phyloP scores from a whole-genome alignment of 1,140 invertebrate genomes.

The Sarcophaga peregrina region DNA sequence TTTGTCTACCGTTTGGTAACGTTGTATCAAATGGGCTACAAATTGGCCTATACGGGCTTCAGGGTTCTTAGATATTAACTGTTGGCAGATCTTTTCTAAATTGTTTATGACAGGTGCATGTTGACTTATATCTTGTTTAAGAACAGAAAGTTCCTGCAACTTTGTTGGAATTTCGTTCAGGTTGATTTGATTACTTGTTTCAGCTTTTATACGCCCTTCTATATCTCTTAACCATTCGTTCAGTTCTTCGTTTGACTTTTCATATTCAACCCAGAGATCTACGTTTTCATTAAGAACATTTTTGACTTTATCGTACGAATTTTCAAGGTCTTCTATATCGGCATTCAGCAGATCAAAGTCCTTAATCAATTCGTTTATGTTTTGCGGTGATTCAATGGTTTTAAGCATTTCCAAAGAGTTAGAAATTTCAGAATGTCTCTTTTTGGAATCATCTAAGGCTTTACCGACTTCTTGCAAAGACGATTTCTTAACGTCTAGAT shows the following conservation, averaged over 20 bases:
- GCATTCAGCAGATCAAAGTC: slow-evolving; percentile 75
- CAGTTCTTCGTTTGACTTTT: slow-evolving; percentile 79
- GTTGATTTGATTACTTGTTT: slow-evolving; percentile 78
- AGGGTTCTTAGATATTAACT: slow-evolving; percentile 80
- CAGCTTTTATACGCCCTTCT: slow-evolving; percentile 81
- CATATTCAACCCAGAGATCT: slow-evolving; percentile 83
- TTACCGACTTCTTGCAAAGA: slow-evolving; percentile 82
- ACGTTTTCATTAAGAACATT: slow-evolving; percentile 78
- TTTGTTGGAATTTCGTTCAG: slow-evolving; percentile 78
- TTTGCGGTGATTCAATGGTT: slow-evolving; percentile 76
- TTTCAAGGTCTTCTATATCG: slow-evolving; percentile 77
- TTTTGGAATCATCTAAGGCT: slow-evolving; percentile 77
- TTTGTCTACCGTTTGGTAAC: slow-evolving; percentile 81
- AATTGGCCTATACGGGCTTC: slow-evolving; percentile 85
- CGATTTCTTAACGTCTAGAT: slow-evolving; percentile 89
- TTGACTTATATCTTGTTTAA: slow-evolving; percentile 74
- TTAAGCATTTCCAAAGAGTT: slow-evolving; percentile 75
- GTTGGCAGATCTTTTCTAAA: slow-evolving; percentile 75
- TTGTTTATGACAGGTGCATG: slow-evolving; percentile 76
- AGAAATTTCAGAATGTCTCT: slow-evolving; percentile 74
- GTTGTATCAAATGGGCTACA: slow-evolving; percentile 78
- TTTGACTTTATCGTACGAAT: slow-evolving; percentile 77
- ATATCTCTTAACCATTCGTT: slow-evolving; percentile 87
- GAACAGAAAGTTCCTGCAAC: slow-evolving; percentile 74
- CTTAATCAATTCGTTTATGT: slow-evolving; percentile 72